Base-by-base conservation (phyloP, 2,888 invertebrate species). In the Rutpela maculata region DNA sequence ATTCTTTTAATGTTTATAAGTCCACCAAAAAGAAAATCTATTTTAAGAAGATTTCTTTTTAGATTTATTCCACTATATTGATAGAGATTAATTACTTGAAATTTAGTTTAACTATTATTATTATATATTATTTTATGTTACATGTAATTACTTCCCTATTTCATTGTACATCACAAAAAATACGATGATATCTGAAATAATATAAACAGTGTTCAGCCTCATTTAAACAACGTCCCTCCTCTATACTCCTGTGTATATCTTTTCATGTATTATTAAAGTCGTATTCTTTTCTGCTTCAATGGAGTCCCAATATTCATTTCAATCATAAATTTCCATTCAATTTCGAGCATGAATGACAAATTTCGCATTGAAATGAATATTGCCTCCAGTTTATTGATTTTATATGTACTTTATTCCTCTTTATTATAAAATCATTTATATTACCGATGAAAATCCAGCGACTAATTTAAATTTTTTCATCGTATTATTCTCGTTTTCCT, bases 321-420 rank as follows among this genome's bases (percentile, higher is more conserved):
- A 89, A 90, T 90, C 88, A 87, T 88, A 90, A 90, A 89, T 89
- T 89, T 87, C 88, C 89, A 89, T 89, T 88, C 89, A 89, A 89
- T 88, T 88, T 89, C 89, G 88, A 88, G 88, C 88, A 87, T 89
- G 89, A 89, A 89, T 89, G 89, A 87, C 87, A 88, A 89, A 90
- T 90, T 89, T 89, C 87, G 86, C 86, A 89, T 89, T 87, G 88
- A 88, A 89, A 89, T 88, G 89, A 89, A 88, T 88, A 89, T 88
- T 88, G 88, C 87, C 88, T 85, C 84, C 84, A 86, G 86, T 87
- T 86, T 88, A 88, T 88, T 88, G 87, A 88, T 87, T 88, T 86
- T 85, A 82, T 85, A 82, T 85, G 85, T 84, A 85, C 83, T 81
- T 82, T 80, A 85, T 86, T 86, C 85, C 84, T 84, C 84, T 83